A percentile compares a stretch with the other conserved stretches of the same genome.
Evolutionary conservation across 64 coral and sea anemone species (phyloP).

Genomic region (Hydrozoanthus tunicans): DNA sequence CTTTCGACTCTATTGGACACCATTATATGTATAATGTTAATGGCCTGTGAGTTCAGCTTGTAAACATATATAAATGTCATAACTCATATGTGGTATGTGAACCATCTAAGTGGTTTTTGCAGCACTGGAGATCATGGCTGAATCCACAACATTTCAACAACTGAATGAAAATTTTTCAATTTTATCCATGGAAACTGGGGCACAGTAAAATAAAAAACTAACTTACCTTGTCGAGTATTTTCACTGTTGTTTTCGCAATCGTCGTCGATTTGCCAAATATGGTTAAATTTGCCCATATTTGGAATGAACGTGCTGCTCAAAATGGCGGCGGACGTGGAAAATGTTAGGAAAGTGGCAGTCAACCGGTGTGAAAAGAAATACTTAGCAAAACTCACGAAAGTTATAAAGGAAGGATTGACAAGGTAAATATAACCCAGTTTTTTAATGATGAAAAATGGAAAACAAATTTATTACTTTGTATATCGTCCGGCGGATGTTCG

Average conservation of each 20-base stretch:
- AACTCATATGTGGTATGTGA: too few relatives aligned
- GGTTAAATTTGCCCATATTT: slow-evolving; percentile 66
- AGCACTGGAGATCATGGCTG: neutral
- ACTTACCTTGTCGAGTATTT: neutral
- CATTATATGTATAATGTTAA: too few relatives aligned
- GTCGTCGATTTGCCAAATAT: slow-evolving; percentile 49
- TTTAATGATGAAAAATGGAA: neutral
- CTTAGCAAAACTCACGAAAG: neutral
- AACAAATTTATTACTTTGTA: too few relatives aligned
- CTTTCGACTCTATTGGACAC: too few relatives aligned
- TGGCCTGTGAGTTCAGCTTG: too few relatives aligned
- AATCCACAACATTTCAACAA: neutral
- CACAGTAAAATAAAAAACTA: neutral
- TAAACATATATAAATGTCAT: too few relatives aligned
- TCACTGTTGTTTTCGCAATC: slow-evolving; percentile 49
- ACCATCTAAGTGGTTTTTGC: neutral
- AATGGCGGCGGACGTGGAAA: slow-evolving; percentile 56
- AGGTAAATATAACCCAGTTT: neutral
- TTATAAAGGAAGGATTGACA: slow-evolving; percentile 19
- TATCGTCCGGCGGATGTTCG: too few relatives aligned
- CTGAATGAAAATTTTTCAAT: neutral
- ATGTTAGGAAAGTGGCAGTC: neutral
- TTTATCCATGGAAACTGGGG: neutral
- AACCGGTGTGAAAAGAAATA: neutral
- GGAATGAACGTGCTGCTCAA: slow-evolving; percentile 32